phyloP scores from a whole-genome alignment of 2,113 vertebrate species.

The Pogona vitticeps region DNA sequence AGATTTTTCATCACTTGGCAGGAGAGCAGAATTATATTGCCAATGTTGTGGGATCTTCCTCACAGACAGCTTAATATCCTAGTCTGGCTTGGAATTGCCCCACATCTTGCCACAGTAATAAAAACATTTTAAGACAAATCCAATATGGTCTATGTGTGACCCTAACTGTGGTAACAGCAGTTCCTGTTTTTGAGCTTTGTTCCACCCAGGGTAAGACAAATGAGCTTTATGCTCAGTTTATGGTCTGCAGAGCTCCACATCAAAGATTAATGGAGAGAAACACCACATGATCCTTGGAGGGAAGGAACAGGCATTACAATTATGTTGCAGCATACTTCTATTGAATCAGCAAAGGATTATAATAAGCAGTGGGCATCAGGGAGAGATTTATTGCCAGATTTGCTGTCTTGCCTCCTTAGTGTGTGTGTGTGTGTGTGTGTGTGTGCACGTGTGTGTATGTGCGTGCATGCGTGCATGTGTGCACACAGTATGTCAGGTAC shows the following conservation, averaged over 20 bases:
- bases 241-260: neutral
- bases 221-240: neutral
- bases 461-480: neutral
- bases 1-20: neutral
- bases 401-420: neutral
- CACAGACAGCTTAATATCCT: neutral
- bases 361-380: neutral
- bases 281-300: neutral
- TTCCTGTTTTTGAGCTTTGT: neutral
- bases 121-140: neutral
- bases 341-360: neutral
- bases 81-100: neutral
- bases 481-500: neutral
- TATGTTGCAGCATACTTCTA: neutral
- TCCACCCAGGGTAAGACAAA: neutral
- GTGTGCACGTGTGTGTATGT: neutral
- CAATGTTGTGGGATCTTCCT: neutral
- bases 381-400: neutral
- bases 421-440: neutral
- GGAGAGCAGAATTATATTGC: neutral
- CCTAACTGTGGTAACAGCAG: neutral
- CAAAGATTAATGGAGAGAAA: slow-evolving; percentile 6
- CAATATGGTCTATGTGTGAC: neutral
- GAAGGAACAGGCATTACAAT: neutral
- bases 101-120: neutral